Percentiles rank a stretch among this genome's conserved stretches.
phyloP scores from a whole-genome alignment of 2,888 invertebrate genomes.

The Mycalesis mineus region DNA sequence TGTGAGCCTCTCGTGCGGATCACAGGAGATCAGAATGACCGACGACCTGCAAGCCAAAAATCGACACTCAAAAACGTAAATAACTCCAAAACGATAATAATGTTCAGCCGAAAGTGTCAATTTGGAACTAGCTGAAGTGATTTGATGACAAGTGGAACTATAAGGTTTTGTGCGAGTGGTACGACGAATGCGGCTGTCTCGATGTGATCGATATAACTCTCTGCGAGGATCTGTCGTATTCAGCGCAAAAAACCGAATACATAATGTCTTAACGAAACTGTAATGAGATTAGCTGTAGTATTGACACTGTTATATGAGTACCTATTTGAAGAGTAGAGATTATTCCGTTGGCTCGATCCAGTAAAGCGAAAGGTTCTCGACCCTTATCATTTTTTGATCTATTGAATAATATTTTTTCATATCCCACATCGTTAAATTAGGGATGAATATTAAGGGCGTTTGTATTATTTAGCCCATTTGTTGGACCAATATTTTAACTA shows the following conservation, averaged over 20 bases:
- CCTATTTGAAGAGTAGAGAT: conserved; percentile 71
- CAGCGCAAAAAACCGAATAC: conserved; percentile 65
- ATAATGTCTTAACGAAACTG: conserved; percentile 73
- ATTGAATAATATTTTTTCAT: conserved; percentile 78
- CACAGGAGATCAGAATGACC: conserved; percentile 70
- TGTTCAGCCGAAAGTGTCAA: conserved; percentile 62
- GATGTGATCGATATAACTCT: conserved; percentile 65
- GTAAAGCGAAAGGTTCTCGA: conserved; percentile 69
- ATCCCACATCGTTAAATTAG: conserved; percentile 78
- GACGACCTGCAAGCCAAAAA: conserved; percentile 56
- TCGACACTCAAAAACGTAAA: conserved; percentile 54
- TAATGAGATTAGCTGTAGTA: conserved; percentile 78
- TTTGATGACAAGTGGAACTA: conserved; percentile 48
- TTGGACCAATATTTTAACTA: conserved; percentile 79
- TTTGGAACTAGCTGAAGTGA: conserved; percentile 62
- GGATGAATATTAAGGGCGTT: conserved; percentile 79
- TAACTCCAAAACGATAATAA: conserved; percentile 41
- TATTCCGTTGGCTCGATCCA: conserved; percentile 68
- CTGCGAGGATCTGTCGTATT: conserved; percentile 56
- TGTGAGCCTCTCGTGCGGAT: conserved; percentile 75
- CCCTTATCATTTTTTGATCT: conserved; percentile 77
- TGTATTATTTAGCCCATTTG: conserved; percentile 80
- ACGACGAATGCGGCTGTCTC: conserved; percentile 62
- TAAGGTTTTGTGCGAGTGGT: conserved; percentile 58
- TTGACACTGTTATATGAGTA: conserved; percentile 78